Evolutionary conservation across 2,797 vertebrate genomes (phyloP), one percentile per base, ranked within the genome.

Genomic region (Chloroceryle amazona): DNA sequence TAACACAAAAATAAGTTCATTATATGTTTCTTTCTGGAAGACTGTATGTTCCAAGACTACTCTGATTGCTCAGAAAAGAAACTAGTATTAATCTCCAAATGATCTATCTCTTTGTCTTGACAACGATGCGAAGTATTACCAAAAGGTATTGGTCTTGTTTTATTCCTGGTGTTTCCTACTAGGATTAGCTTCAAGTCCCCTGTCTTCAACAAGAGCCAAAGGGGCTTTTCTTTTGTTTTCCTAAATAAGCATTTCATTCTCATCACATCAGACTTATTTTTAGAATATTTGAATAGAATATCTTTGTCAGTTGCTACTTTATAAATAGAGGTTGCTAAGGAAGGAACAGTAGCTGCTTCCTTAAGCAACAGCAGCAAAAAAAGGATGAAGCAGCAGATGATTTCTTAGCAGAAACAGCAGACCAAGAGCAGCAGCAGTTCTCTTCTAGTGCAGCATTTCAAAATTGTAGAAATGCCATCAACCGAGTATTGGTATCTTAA

Each of bases 271-370:
- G 55, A 68, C 62, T 85, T 96, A 94, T 93, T 96, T 97, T 96
- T 95, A 92, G 85, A 71, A 67, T 88, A 90, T 85, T 47, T 81
- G 87, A 95, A 75, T 57, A 74, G 91, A 83, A 60, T 81, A 86
- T 91, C 92, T 86, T 37, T 93, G 78, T 93, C 92, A 91, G 76
- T 66, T 83, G 61, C 83, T 76, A 76, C 54, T 74, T 76, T 67
- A 81, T 78, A 94, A 96, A 94, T 63, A 83, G 91, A 94, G 66
- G 79, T 94, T 94, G 86, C 96, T 95, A 97, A 73, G 95, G 94
- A 93, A 80, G 39, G 62, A 82, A 91, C 29, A 82, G 75, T 51
- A 83, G 85, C 91, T 94, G 81, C 47, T 95, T 93, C 78, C 92
- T 95, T 71, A 83, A 86, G 86, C 68, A 92, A 71, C 88, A 78